Base-by-base conservation (phyloP, 2,888 invertebrate species). In the Flabesymbios commensalis region DNA sequence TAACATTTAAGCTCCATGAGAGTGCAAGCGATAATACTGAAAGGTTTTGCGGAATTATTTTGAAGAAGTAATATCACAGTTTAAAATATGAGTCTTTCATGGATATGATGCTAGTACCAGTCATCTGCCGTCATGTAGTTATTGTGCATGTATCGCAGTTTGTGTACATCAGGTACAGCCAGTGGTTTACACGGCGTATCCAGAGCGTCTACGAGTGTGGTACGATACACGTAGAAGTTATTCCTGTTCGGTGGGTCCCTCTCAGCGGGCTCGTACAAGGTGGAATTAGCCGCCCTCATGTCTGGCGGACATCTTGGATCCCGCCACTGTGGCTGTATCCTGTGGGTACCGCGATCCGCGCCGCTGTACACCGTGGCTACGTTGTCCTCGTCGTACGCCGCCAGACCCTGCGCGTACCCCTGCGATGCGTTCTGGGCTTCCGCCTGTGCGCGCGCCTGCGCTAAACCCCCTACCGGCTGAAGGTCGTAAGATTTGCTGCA, bases 91-190 rank as follows among this genome's bases (percentile, higher is more conserved):
- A n/a, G n/a, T n/a, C n/a, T n/a, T n/a, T n/a, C n/a, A n/a, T n/a
- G n/a, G n/a, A n/a, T n/a, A n/a, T n/a, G n/a, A n/a, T n/a, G n/a
- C 45, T 45, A 49, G 51, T 72, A 72, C 72, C 72, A 72, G 51
- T 72, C 72, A 57, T 72, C 72, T 14, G 52, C 26, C 2, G 59
- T 55, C 69, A 69, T 69, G 61, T 72, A 72, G 43, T 67, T 57
- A 36, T 67, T 67, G 36, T 64, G 57, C 72, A 72, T 72, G 63
- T 72, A 72, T 10, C 72, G 51, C 24, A 72, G 59, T 45, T 72
- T 72, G 66, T 71, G 70, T 7, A 72, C 69, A 49, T 71, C 72
- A 1, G 70, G 70, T 1, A 69, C 69, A 17, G 68, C 48, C 32
- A 72, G 64, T 2, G 62, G 67, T 22, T 51, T 52, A 17, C 52